Evolutionary conservation across 2,113 vertebrate species (phyloP).

Genomic region (Gavialis gangeticus): DNA sequence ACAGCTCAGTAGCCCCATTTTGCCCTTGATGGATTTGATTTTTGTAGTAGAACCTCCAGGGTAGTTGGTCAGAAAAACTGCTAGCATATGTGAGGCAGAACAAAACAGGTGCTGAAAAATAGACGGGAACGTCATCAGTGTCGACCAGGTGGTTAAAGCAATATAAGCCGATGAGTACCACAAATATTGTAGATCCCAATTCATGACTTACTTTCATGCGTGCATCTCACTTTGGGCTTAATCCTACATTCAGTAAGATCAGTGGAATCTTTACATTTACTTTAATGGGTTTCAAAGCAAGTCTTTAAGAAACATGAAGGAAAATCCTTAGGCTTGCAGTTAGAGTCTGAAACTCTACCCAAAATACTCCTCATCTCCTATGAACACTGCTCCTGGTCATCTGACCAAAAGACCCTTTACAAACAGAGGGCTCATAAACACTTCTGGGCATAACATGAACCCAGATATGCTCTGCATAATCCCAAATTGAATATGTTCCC

Average conservation of each 20-base stretch:
- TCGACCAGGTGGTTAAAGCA: background rate
- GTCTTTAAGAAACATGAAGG: background rate
- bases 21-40: background rate
- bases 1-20: background rate
- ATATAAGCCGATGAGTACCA: background rate
- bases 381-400: background rate
- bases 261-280: background rate
- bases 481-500: background rate
- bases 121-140: background rate
- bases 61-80: background rate
- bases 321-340: background rate
- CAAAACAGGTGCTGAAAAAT: background rate
- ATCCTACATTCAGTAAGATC: background rate
- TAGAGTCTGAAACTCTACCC: background rate
- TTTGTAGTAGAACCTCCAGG: background rate
- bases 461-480: background rate
- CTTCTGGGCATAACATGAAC: background rate
- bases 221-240: background rate
- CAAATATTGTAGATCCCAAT: background rate
- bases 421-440: background rate
- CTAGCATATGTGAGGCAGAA: background rate
- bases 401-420: rapidly evolving
- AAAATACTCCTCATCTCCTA: background rate
- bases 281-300: background rate
- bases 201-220: background rate